Evolutionary conservation across 2,113 vertebrate genomes (phyloP), one percentile per base, ranked within the genome.

Genomic region (Gasterosteus nipponicus): DNA sequence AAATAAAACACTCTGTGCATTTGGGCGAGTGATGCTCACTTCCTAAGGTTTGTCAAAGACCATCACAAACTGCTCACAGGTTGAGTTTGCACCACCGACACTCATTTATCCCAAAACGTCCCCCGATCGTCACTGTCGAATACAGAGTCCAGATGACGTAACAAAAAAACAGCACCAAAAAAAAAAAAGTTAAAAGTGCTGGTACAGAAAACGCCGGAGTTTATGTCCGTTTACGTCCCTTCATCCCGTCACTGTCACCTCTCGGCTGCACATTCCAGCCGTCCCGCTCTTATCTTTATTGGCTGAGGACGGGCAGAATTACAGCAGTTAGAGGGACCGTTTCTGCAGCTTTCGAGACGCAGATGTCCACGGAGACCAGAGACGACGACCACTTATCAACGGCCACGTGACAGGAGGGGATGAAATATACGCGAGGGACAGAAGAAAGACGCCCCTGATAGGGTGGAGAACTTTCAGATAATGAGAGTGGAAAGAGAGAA

Each of bases 251-350:
- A 79, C 69, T 15, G 71, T 80, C 88, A 86, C 89, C 84, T 88
- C 76, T 64, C 71, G 0, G 83, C 82, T 81, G 68, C 82, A 78
- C 90, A 92, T 92, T 92, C 93, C 92, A 83, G 72, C 73, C 65
- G 44, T 77, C 78, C 70, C 0, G 56, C 82, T 85, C 89, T 93
- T 92, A 92, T 93, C 92, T 92, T 93, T 93, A 93, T 92, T 89
- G 86, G 87, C 86, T 86, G 89, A 84, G 83, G 84, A 87, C 84
- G 78, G 69, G 82, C 77, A 81, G 85, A 84, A 83, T 81, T 80
- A 53, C 80, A 5, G 75, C 77, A 77, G 77, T 68, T 46, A 66
- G 75, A 38, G 35, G 66, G 81, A 81, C 83, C 0, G 62, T 78
- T 81, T 75, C 57, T 71, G 85, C 47, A 75, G 61, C 61, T 82